Conservation (phyloP, 2,888 invertebrate genomes). For the Buathra laborator region DNA sequence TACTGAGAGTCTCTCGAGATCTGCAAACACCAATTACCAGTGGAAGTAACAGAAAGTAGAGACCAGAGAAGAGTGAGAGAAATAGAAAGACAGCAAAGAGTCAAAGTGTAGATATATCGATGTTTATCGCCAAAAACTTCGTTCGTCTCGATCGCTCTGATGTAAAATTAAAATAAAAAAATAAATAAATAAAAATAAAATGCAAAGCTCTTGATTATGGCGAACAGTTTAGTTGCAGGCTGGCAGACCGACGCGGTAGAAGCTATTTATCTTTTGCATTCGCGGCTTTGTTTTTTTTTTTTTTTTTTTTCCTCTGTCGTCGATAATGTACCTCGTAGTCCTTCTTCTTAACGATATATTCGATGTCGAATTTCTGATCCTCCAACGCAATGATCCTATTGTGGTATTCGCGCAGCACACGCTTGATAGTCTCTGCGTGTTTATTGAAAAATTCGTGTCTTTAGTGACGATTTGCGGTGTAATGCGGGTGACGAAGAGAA, state of each 20-base stretch:
- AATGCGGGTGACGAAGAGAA: neutral
- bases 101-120: constrained; percentile 44
- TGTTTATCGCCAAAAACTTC: constrained; percentile 37
- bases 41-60: constrained; percentile 20
- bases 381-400: constrained; percentile 95
- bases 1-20: constrained; percentile 56
- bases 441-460: constrained; percentile 60
- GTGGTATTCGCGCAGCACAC: constrained; percentile 94
- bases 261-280: constrained; percentile 27
- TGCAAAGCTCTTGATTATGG: constrained; percentile 68
- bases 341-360: constrained; percentile 99
- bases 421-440: constrained; percentile 90
- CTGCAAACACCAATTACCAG: constrained; percentile 47
- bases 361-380: constrained; percentile 99
- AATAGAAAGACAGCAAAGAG: constrained; percentile 56
- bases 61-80: constrained; percentile 56
- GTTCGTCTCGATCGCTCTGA: constrained; percentile 10
- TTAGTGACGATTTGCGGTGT: constrained; percentile 53
- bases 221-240: constrained; percentile 53
- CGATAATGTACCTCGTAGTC: constrained; percentile 95
- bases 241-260: constrained; percentile 50
- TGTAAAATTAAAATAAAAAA: constrained; percentile 16
- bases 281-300: constrained; percentile 37
- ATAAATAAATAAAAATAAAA: constrained; percentile 38
- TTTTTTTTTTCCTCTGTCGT: constrained; percentile 64